phyloP scores from a whole-genome alignment of 2,797 vertebrate genomes.

The Mico argentatus region DNA sequence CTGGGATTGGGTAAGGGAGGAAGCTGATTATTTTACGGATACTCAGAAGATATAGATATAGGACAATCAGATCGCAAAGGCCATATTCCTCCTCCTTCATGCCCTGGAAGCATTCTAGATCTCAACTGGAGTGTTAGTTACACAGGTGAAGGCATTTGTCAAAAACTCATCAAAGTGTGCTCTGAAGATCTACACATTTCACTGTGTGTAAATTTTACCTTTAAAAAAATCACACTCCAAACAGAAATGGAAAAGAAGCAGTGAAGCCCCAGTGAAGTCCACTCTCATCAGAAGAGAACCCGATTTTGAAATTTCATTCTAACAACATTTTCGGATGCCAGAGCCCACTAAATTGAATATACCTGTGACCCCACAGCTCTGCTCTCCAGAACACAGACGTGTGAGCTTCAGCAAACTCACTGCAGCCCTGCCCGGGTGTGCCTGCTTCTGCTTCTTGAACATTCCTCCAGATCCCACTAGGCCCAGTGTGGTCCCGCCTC shows the following conservation, averaged over 20 bases:
- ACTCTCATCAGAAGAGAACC: background rate
- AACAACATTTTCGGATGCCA: background rate
- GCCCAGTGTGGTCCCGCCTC: background rate
- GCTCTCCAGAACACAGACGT: accelerated
- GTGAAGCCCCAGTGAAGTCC: background rate
- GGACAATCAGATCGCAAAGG: background rate
- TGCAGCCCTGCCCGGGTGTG: background rate
- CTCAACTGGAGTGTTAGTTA: background rate
- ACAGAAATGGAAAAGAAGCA: background rate
- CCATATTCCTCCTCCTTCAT: background rate
- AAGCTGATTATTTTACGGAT: background rate
- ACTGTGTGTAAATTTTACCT: background rate
- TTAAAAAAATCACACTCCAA: background rate
- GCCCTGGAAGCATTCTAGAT: background rate
- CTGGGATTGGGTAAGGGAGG: background rate
- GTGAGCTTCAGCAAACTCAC: background rate
- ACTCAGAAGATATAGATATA: background rate
- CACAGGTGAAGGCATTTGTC: background rate
- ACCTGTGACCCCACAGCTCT: background rate
- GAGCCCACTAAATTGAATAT: background rate
- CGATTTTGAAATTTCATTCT: background rate
- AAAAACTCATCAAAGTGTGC: constrained; percentile 14
- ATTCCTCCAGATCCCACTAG: no score
- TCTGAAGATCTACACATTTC: background rate
- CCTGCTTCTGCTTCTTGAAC: background rate